Conservation (phyloP, 2,797 vertebrate species). For the Chlorospingus semifuscus region DNA sequence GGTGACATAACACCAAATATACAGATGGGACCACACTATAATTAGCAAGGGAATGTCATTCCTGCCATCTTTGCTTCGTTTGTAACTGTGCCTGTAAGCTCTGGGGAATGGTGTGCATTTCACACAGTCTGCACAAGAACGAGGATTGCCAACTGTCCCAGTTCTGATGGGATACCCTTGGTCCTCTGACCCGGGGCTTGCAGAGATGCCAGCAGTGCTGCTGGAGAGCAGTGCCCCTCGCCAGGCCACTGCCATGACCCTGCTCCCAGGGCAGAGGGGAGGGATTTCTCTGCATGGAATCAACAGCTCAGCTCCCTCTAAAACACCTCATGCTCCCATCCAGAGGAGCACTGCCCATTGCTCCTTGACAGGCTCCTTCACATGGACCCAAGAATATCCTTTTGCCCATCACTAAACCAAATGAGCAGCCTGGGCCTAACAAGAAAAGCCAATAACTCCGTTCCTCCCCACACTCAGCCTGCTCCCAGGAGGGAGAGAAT, state of each 20-base stretch:
- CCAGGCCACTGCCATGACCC: not conserved
- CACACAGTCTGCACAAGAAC: slow-evolving; percentile 49
- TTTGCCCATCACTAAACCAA: not conserved
- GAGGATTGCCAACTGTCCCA: slow-evolving; percentile 53
- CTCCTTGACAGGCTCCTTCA: not conserved
- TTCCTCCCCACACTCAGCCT: not conserved
- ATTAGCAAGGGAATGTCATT: slow-evolving; percentile 70
- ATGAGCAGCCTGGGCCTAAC: not conserved
- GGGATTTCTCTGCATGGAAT: not conserved
- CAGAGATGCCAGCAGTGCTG: not conserved
- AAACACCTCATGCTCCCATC: not conserved
- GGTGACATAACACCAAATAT: slow-evolving; percentile 67
- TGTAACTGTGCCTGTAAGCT: slow-evolving; percentile 63
- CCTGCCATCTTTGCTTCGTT: slow-evolving; percentile 53
- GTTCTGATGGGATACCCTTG: slow-evolving; percentile 55
- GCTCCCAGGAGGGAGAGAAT: not conserved
- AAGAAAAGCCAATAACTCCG: not conserved
- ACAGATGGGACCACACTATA: slow-evolving; percentile 68
- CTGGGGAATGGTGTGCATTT: slow-evolving; percentile 65
- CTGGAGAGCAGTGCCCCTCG: accelerated
- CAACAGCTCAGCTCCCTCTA: not conserved
- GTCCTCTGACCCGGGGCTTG: not conserved
- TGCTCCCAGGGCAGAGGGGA: not conserved
- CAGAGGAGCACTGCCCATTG: not conserved
- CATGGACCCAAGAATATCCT: accelerated